Evolutionary conservation across 1,140 invertebrate species (phyloP).

Genomic region (Pogonomyrmex barbatus): DNA sequence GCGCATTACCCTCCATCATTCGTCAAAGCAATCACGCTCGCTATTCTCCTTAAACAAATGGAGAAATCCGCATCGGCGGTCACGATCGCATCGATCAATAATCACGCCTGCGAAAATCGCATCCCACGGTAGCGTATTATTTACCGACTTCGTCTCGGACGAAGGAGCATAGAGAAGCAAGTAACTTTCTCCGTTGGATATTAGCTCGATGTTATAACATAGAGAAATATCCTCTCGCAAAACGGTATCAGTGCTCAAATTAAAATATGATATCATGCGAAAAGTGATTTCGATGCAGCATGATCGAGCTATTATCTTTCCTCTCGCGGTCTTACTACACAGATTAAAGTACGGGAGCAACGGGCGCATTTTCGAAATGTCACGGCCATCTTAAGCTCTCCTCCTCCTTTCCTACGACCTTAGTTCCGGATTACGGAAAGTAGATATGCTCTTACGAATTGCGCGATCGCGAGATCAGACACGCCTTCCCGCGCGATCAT

Average conservation of each 20-base stretch:
- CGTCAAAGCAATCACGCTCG: slow-evolving; percentile 65
- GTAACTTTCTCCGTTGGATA: slow-evolving; percentile 41
- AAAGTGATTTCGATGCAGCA: not conserved
- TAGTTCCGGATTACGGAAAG: not conserved
- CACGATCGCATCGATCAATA: slow-evolving; percentile 69
- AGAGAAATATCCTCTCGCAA: slow-evolving; percentile 23
- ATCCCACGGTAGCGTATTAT: slow-evolving; percentile 63
- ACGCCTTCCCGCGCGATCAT: not conserved
- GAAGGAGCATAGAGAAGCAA: slow-evolving; percentile 20
- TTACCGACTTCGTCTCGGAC: slow-evolving; percentile 36
- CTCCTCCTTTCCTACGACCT: not conserved
- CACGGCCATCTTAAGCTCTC: not conserved
- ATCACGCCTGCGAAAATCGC: slow-evolving; percentile 66
- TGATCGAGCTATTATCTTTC: not conserved
- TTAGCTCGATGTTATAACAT: slow-evolving; percentile 15
- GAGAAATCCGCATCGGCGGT: slow-evolving; percentile 40
- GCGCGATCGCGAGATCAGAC: not conserved
- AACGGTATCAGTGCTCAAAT: not conserved
- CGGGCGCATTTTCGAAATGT: not conserved
- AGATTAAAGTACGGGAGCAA: no score
- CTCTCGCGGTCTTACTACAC: not conserved
- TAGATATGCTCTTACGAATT: not conserved
- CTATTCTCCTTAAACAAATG: slow-evolving; percentile 58
- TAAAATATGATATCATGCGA: slow-evolving; percentile 16
- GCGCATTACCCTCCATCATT: slow-evolving; percentile 56